Evolutionary conservation across 2,113 vertebrate genomes (phyloP).

Genomic region (Scopus umbretta): DNA sequence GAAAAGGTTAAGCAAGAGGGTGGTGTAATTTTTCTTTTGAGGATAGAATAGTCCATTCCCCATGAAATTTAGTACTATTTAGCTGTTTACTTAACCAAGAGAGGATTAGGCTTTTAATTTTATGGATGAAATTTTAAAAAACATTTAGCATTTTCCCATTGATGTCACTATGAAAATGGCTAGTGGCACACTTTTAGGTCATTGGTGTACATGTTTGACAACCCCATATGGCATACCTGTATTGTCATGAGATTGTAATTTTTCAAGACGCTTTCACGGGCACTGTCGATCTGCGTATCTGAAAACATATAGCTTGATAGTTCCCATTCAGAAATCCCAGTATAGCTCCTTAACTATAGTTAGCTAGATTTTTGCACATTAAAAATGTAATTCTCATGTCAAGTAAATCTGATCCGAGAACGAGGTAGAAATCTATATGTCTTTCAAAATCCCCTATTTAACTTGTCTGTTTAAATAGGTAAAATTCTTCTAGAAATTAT

Average conservation of each 20-base stretch:
- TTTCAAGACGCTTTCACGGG: not conserved
- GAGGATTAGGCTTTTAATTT: not conserved
- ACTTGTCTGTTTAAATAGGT: conserved; percentile 34
- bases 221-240: not conserved
- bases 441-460: conserved; percentile 38
- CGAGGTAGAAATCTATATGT: not conserved
- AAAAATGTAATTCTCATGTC: conserved; percentile 15
- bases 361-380: not conserved
- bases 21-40: not conserved
- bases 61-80: not conserved
- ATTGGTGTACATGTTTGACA: not conserved
- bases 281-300: not conserved
- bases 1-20: not conserved
- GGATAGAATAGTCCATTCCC: not conserved
- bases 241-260: not conserved
- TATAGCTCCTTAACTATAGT: not conserved
- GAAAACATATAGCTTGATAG: not conserved
- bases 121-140: not conserved
- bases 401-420: conserved; percentile 27
- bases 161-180: not conserved
- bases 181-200: not conserved
- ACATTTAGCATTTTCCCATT: not conserved
- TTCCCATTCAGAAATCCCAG: conserved; percentile 6
- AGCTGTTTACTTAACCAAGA: not conserved
- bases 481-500: conserved; percentile 35